Base-by-base conservation (phyloP, 1,140 invertebrate species). In the Drosophila oshimai region DNA sequence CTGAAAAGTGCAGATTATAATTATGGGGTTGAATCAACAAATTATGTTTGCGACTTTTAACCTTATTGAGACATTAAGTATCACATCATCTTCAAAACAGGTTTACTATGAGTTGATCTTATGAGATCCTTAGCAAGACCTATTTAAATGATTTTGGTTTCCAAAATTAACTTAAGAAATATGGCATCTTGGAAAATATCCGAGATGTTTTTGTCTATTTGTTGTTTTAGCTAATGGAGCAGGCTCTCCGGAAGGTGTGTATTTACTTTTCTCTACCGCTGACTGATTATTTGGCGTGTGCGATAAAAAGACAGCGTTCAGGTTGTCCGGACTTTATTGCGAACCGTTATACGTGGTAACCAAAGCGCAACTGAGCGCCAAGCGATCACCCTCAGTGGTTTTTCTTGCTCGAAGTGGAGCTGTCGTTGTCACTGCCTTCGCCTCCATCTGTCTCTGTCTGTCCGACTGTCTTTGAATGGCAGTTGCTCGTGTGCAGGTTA, bases 331-430 rank as follows among this genome's bases (percentile, higher is more conserved):
- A 10, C 28, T 28, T 61, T 54, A 34, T 36, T 29, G 51, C 70
- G 51, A 75, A 75, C 80, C 81, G 75, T 75, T 86, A 58, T 75
- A 57, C 61, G 65, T 61, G 75, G 80, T 68, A 55, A 64, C 42
- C 61, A 76, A 60, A 51, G 49, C 61, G 39, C 72, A 79, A 84
- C 81, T 84, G 80, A 76, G 67, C 72, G 57, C 81, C 61, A 64
- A 65, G 36, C 61, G 61, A 60, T 51, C 55, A 67, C 71, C 31
- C 71, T 60, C 47, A 55, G 39, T 62, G 61, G 75, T 80, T 86
- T 83, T 86, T 84, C 80, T 79, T 79, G 72, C 61, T 73, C 68
- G 33, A 67, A 61, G 67, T 62, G 36, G 51, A 73, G 57, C 71
- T 53, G 54, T 31, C 24, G 12, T 17, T 24, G 26, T 31, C 36